These are phyloP conservation scores for Zeugodacus cucurbitae DNA, from an alignment of 1,140 invertebrate genomes.

Conservation along the genomic window DNA sequence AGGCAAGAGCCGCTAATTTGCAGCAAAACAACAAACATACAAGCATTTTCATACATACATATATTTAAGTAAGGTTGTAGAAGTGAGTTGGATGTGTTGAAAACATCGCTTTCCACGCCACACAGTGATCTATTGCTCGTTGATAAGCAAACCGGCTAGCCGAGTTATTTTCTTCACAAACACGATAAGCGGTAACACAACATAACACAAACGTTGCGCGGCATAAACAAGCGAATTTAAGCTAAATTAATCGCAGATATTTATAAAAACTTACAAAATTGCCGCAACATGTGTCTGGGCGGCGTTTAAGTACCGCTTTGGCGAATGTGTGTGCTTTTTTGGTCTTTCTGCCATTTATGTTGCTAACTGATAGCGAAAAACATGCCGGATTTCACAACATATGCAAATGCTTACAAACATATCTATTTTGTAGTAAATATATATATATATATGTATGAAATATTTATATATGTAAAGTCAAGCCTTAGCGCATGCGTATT, in stretches of 20 bases:
- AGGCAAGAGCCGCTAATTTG: background rate
- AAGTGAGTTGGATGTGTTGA: background rate
- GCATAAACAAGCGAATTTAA: conserved; percentile 10
- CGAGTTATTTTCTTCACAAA: conserved; percentile 10
- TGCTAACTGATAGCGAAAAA: background rate
- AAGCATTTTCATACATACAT: background rate
- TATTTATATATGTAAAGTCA: background rate
- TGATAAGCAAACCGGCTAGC: conserved; percentile 33
- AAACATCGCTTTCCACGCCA: conserved; percentile 7
- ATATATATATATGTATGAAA: background rate
- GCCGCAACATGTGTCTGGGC: background rate
- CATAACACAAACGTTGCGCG: background rate
- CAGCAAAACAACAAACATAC: background rate
- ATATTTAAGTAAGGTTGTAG: background rate
- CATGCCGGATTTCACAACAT: background rate
- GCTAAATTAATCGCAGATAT: conserved; percentile 24
- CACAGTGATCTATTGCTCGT: conserved; percentile 6
- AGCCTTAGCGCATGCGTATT: no score
- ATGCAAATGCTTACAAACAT: background rate
- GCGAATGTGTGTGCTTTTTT: background rate
- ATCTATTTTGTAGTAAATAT: background rate
- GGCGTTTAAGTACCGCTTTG: background rate
- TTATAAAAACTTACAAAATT: conserved; percentile 24
- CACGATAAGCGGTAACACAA: conserved; percentile 1
- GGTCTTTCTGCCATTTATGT: no score